Conservation (phyloP, 2,888 invertebrate species). For the Apoderus coryli region DNA sequence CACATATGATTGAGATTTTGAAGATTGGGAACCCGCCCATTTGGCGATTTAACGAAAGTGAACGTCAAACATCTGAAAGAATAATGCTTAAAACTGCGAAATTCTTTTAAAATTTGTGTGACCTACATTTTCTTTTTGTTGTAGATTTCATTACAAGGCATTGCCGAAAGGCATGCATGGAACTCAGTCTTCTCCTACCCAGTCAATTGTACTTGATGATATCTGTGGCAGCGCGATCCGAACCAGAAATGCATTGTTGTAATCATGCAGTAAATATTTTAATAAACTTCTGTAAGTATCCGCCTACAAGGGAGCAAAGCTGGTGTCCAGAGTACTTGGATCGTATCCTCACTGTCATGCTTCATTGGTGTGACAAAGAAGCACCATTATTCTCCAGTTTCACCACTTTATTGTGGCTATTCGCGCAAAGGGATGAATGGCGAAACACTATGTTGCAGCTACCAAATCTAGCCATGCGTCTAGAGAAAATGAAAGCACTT, state of each 20-base stretch:
- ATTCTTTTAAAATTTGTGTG: no score
- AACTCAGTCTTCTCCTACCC: conserved; percentile 27
- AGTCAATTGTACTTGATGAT: conserved; percentile 30
- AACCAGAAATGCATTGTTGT: conserved; percentile 43
- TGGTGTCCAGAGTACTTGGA: conserved; percentile 46
- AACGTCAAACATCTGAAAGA: no score
- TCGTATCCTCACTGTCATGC: conserved; percentile 46
- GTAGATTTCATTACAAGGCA: conserved; percentile 33
- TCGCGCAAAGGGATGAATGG: conserved; percentile 38
- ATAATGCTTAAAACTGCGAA: no score
- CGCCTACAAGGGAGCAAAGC: conserved; percentile 42
- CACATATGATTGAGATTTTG: no score
- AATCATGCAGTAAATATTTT: conserved; percentile 42
- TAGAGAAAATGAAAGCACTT: conserved; percentile 23
- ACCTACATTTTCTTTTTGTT: no score
- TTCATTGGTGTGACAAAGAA: conserved; percentile 53
- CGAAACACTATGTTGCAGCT: conserved; percentile 29
- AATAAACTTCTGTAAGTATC: conserved; percentile 51
- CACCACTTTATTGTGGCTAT: conserved; percentile 52
- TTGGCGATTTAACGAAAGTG: no score
- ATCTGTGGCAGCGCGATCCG: conserved; percentile 38
- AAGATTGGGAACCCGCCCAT: no score
- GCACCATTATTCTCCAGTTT: conserved; percentile 46
- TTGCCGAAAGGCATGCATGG: conserved; percentile 26
- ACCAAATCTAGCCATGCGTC: conserved; percentile 22